These are phyloP conservation scores for Rhinoptilus africanus DNA, from an alignment of 2,113 vertebrate species.

Conservation along the genomic window DNA sequence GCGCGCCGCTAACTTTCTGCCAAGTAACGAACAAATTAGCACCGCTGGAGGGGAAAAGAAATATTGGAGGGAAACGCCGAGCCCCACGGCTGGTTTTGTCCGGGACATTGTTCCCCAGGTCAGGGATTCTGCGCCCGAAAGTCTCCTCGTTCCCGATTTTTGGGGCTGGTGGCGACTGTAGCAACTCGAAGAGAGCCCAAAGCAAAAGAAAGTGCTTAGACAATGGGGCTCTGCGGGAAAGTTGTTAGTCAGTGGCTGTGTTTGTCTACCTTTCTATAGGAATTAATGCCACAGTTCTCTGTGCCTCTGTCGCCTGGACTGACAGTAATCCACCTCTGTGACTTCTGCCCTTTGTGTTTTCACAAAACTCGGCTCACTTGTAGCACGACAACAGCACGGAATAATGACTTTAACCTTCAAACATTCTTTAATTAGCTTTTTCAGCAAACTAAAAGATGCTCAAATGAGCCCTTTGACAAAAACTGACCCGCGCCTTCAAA, in stretches of 20 bases:
- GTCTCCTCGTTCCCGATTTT: slow-evolving; percentile 34
- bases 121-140: neutral
- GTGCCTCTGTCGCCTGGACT: slow-evolving; percentile 42
- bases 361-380: slow-evolving; percentile 71
- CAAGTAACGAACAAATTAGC: slow-evolving; percentile 1
- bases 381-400: slow-evolving; percentile 62
- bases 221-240: slow-evolving; percentile 60
- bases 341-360: slow-evolving; percentile 71
- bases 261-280: slow-evolving; percentile 75
- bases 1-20: slow-evolving; percentile 3
- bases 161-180: slow-evolving; percentile 26
- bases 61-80: neutral
- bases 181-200: slow-evolving; percentile 34
- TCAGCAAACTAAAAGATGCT: slow-evolving; percentile 50
- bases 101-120: neutral
- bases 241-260: slow-evolving; percentile 58
- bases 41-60: neutral
- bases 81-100: neutral
- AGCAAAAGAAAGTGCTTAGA: slow-evolving; percentile 47
- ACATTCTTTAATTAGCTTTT: slow-evolving; percentile 53
- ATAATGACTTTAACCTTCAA: slow-evolving; percentile 76
- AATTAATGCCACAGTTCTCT: slow-evolving; percentile 64
- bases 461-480: slow-evolving; percentile 51
- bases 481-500: slow-evolving; percentile 40
- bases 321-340: slow-evolving; percentile 75